These are phyloP conservation scores for Mesoligia furuncula DNA, from an alignment of 2,888 invertebrate genomes.

Conservation along the genomic window DNA sequence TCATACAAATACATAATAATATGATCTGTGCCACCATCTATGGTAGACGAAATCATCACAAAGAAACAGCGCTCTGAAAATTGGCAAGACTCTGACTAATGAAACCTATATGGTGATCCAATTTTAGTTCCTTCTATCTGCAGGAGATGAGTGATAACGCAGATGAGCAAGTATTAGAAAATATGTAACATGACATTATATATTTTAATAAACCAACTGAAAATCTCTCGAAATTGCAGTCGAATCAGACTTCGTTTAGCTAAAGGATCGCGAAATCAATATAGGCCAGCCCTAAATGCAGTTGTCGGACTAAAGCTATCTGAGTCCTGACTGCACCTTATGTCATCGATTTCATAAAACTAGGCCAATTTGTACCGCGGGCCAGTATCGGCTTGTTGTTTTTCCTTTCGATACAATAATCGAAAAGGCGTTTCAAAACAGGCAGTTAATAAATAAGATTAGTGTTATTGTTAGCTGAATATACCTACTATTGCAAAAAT, in stretches of 20 bases:
- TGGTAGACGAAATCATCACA: not conserved
- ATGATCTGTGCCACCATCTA: too few relatives aligned
- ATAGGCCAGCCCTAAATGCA: conserved; percentile 52
- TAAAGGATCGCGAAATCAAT: not conserved
- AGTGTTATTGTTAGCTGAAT: conserved; percentile 9
- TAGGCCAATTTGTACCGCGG: conserved; percentile 66
- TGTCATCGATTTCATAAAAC: conserved; percentile 77
- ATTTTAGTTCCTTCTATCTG: not conserved
- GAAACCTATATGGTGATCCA: not conserved
- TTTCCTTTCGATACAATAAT: conserved; percentile 61
- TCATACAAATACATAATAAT: too few relatives aligned
- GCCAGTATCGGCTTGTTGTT: conserved; percentile 59
- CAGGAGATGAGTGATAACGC: not conserved
- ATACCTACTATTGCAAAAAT: conserved; percentile 17
- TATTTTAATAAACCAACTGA: not conserved
- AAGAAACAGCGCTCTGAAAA: not conserved
- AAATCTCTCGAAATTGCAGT: not conserved
- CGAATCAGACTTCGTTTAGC: not conserved
- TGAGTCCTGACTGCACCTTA: conserved; percentile 74
- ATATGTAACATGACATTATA: too few relatives aligned
- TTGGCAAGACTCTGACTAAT: not conserved
- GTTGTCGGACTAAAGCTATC: conserved; percentile 55
- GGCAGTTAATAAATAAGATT: conserved; percentile 43
- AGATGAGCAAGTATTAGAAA: not conserved
- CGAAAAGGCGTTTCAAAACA: conserved; percentile 49